phyloP scores from a whole-genome alignment of 2,113 vertebrate species.

The Panthera leo region DNA sequence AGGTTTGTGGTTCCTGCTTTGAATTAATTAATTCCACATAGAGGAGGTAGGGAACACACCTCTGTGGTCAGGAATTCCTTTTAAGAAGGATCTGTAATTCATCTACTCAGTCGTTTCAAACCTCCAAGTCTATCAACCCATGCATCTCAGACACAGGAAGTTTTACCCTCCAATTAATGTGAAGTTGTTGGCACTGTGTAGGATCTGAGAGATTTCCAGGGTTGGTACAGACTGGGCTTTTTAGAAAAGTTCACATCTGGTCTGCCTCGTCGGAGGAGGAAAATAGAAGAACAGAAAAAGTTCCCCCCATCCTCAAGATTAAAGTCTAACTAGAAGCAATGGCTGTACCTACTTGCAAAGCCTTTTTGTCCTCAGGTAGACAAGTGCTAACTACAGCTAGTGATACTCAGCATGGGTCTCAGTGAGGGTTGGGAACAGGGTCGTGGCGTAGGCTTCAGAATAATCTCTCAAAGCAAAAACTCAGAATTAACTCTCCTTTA shows the following conservation, averaged over 20 bases:
- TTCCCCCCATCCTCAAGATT: background rate
- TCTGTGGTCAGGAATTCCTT: background rate
- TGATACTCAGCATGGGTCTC: background rate
- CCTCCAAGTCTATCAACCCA: background rate
- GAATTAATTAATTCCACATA: background rate
- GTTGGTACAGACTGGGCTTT: background rate
- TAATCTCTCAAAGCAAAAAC: background rate
- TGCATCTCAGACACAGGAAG: background rate
- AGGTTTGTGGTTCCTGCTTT: background rate
- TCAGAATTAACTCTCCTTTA: background rate
- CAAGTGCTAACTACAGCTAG: background rate
- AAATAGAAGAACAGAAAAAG: background rate
- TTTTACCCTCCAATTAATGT: background rate
- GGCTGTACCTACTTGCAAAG: background rate
- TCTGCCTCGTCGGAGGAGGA: background rate
- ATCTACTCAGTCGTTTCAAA: background rate
- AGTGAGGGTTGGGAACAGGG: background rate
- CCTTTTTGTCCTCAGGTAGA: background rate
- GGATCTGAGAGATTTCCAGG: background rate
- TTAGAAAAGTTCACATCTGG: background rate
- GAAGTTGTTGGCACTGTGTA: background rate
- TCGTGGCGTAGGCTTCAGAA: background rate
- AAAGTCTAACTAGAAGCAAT: background rate
- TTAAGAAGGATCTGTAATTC: background rate
- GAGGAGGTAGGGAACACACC: background rate